Conservation (phyloP, 2,888 invertebrate genomes). For the Drosophila paramelanica region DNA sequence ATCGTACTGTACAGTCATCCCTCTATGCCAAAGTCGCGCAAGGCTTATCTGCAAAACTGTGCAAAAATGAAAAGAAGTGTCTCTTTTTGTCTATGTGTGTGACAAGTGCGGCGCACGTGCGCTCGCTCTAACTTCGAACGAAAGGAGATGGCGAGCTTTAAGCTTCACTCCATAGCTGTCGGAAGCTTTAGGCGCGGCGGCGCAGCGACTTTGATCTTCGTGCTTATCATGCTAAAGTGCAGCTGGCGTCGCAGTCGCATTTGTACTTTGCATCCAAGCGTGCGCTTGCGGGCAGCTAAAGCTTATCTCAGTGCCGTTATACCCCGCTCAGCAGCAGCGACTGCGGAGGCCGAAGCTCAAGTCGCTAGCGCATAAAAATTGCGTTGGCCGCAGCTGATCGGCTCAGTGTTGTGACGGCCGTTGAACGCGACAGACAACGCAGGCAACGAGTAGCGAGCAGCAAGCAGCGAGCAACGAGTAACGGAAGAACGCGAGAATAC, state of each 20-base stretch:
- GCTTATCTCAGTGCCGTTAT: constrained; percentile 53
- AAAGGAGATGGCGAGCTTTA: constrained; percentile 13
- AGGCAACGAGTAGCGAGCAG: not conserved
- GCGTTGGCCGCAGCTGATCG: constrained; percentile 58
- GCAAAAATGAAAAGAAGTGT: not conserved
- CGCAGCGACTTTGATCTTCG: constrained; percentile 54
- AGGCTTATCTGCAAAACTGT: constrained; percentile 4
- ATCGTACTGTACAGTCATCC: constrained; percentile 22
- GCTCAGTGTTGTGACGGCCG: constrained; percentile 71
- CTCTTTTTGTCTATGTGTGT: not conserved
- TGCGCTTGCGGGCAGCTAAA: not conserved
- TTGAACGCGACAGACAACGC: constrained; percentile 44
- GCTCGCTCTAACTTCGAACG: not conserved
- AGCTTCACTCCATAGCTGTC: constrained; percentile 8
- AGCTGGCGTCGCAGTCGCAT: constrained; percentile 11
- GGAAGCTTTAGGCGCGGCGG: constrained; percentile 24
- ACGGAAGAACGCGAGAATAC: constrained; percentile 10
- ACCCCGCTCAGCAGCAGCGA: constrained; percentile 24
- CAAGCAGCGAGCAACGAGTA: constrained; percentile 7
- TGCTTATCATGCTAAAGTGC: constrained; percentile 30
- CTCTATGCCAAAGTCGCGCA: not conserved
- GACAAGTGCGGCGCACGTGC: not conserved
- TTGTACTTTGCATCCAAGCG: constrained; percentile 65
- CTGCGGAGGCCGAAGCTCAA: constrained; percentile 49
- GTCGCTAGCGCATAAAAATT: constrained; percentile 65